Evolutionary conservation across 2,888 invertebrate species (phyloP).

Genomic region (Latrodectus elegans): DNA sequence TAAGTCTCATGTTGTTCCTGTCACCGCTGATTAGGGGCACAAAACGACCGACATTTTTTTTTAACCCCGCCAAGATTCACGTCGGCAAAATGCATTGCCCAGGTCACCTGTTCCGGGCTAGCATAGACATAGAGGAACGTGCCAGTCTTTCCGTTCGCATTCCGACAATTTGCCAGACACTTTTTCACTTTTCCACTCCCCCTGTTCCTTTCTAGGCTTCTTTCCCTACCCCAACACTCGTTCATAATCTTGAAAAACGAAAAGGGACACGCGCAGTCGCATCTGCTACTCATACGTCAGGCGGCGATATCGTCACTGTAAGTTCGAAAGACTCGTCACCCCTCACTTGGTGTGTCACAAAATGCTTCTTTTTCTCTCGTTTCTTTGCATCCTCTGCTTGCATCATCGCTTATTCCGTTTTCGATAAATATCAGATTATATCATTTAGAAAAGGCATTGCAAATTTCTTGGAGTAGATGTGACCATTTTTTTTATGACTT

Average conservation of each 20-base stretch:
- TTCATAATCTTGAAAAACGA: neutral
- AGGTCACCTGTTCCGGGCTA: constrained; percentile 34
- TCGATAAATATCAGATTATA: too few species aligned
- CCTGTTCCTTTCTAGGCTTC: neutral
- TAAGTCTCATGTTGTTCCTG: neutral
- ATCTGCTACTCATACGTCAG: constrained; percentile 61
- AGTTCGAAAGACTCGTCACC: neutral
- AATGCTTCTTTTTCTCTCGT: neutral
- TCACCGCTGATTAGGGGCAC: constrained; percentile 10
- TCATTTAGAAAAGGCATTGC: too few species aligned
- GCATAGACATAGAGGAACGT: neutral
- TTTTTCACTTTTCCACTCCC: neutral
- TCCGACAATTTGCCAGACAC: constrained; percentile 65
- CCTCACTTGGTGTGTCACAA: neutral
- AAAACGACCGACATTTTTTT: neutral
- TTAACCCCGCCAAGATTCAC: neutral
- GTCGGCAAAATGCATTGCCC: neutral
- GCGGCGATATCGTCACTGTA: constrained; percentile 7
- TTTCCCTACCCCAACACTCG: neutral
- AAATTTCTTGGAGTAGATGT: too few species aligned
- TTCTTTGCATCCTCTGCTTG: neutral
- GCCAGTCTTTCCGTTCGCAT: constrained; percentile 20
- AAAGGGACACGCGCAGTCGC: constrained; percentile 40
- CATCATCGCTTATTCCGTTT: too few species aligned
- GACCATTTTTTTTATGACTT: too few species aligned